Conservation (phyloP, 2,113 vertebrate species). For the Boulengerochromis microlepis region DNA sequence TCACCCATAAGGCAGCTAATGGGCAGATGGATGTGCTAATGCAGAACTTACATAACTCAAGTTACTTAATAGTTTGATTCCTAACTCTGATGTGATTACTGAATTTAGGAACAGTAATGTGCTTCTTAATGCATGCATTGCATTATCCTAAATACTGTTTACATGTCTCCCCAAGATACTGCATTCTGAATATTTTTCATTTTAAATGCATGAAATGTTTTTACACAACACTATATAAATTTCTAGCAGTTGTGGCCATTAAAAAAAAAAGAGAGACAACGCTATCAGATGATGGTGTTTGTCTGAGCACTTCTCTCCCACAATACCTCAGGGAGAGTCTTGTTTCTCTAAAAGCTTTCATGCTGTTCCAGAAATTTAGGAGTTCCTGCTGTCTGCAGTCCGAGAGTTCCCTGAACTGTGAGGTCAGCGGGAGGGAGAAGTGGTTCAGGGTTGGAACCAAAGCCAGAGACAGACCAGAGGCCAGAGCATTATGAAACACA, state of each 20-base stretch:
- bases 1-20: background rate
- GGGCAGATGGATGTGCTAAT: background rate
- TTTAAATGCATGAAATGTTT: background rate
- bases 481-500: constrained; percentile 65
- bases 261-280: background rate
- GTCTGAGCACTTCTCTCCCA: constrained; percentile 12
- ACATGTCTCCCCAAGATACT: background rate
- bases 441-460: constrained; percentile 29
- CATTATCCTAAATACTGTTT: background rate
- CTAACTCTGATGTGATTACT: background rate
- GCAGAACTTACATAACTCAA: background rate
- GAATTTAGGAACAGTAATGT: background rate
- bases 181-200: background rate
- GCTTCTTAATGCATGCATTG: background rate
- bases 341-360: constrained; percentile 55
- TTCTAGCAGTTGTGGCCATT: background rate
- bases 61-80: background rate
- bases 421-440: constrained; percentile 52
- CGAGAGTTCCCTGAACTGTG: constrained; percentile 30
- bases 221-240: background rate
- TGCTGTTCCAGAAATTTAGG: constrained; percentile 34
- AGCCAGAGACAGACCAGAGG: constrained; percentile 47
- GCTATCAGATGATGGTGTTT: background rate
- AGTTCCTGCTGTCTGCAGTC: constrained; percentile 38
- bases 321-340: constrained; percentile 27